A percentile compares a stretch with the other conserved stretches of the same genome.
Conservation (phyloP, 2,113 vertebrate genomes). For the Steatornis caripensis region DNA sequence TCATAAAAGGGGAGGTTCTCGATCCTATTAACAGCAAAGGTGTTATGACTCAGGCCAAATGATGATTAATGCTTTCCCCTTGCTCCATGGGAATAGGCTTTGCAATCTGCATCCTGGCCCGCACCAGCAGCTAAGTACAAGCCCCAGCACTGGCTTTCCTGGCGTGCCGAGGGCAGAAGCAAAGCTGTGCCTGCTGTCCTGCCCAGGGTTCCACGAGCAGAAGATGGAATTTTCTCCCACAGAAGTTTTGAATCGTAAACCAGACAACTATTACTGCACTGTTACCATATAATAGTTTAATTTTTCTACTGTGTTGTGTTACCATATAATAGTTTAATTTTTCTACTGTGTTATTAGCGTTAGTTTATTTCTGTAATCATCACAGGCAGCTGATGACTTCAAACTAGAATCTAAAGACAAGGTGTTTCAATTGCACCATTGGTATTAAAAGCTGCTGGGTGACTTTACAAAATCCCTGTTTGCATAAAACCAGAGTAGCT, state of each 20-base stretch:
- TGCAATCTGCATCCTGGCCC: background rate
- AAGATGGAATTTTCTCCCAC: background rate
- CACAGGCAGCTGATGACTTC: background rate
- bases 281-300: rapidly evolving
- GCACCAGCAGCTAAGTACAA: background rate
- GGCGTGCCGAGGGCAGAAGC: background rate
- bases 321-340: rapidly evolving
- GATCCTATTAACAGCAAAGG: slow-evolving; percentile 3
- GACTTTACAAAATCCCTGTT: background rate
- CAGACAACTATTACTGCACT: background rate
- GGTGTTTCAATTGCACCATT: background rate
- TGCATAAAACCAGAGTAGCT: background rate
- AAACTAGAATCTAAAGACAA: background rate
- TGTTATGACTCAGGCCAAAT: background rate
- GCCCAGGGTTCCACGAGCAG: background rate
- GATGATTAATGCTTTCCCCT: slow-evolving; percentile 5
- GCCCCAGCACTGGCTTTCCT: background rate
- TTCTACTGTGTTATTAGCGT: background rate
- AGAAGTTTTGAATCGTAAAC: background rate
- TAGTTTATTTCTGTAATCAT: background rate
- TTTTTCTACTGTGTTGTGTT: background rate
- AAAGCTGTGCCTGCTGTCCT: background rate
- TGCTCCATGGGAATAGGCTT: background rate
- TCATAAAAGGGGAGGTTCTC: slow-evolving; percentile 14
- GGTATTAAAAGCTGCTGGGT: background rate